Base-by-base conservation (phyloP, 2,113 vertebrate genomes). In the Pelobates fuscus region DNA sequence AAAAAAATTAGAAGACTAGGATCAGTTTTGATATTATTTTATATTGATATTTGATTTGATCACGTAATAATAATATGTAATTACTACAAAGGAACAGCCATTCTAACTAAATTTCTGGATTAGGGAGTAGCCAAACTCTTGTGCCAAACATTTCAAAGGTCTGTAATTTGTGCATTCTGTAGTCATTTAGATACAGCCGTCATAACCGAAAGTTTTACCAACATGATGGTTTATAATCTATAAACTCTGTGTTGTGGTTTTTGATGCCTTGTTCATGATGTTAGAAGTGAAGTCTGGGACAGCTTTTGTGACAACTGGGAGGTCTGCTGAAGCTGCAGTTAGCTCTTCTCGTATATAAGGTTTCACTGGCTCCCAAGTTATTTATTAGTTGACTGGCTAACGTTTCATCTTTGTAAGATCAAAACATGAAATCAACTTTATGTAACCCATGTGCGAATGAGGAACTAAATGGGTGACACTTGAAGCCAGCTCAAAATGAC, bases 101-200 rank as follows among this genome's bases (percentile, higher is more conserved):
- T 41, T 12, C 7, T 12, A 41, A 12, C 14, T 12, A 41, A 8
- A 41, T 12, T 41, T 7, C 37, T 41, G 37, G 37, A 41, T 41
- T 8, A 41, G 14, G n/a, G 37, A 12, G 37, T 41, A 41, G 37
- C 37, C 7, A 41, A n/a, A n/a, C 5, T 70, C 68, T 59, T 70
- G 23, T 70, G 68, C 68, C 68, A 70, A 71, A 71, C 44, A 57
- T 71, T 49, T 46, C 58, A 49, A 1, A 10, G 69, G 11, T 27
- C 41, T 71, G 44, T 71, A 71, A 71, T 71, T 71, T 61, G 27
- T 61, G 58, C 18, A 71, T 71, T 71, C 41, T 62, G 41, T 49
- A 41, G 41, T 15, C 26, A 62, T 71, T 71, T 61, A 62, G 41
- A 49, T 49, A 49, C 44, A 41, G 7, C 7, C 37, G 17, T 49